phyloP scores from a whole-genome alignment of 2,113 vertebrate genomes.

The Mobula birostris region DNA sequence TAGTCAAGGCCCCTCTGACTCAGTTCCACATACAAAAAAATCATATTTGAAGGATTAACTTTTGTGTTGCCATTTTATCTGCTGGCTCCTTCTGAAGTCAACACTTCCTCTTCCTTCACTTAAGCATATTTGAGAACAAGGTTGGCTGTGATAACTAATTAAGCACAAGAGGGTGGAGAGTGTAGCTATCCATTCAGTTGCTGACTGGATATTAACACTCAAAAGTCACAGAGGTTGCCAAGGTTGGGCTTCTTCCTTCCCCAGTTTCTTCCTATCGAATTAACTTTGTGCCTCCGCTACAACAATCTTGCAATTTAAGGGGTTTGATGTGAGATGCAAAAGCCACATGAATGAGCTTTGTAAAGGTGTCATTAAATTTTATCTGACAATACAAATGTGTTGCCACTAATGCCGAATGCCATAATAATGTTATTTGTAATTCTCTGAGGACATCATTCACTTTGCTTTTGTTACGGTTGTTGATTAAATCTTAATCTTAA shows the following conservation, averaged over 20 bases:
- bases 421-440: neutral
- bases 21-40: neutral
- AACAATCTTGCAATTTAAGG: neutral
- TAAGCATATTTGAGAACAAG: neutral
- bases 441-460: neutral
- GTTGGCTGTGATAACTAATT: neutral
- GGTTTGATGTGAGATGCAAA: neutral
- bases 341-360: neutral
- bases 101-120: neutral
- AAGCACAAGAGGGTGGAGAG: neutral
- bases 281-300: neutral
- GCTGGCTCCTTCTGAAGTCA: neutral
- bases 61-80: neutral
- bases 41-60: neutral
- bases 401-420: neutral
- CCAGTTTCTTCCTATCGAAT: neutral
- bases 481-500: neutral
- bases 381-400: neutral
- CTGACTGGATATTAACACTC: neutral
- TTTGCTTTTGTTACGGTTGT: neutral
- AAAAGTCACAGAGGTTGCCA: neutral
- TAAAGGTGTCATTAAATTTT: neutral
- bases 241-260: neutral
- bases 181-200: neutral
- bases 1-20: neutral